phyloP scores from a whole-genome alignment of 2,113 vertebrate species.

The Malaclemys terrapin region DNA sequence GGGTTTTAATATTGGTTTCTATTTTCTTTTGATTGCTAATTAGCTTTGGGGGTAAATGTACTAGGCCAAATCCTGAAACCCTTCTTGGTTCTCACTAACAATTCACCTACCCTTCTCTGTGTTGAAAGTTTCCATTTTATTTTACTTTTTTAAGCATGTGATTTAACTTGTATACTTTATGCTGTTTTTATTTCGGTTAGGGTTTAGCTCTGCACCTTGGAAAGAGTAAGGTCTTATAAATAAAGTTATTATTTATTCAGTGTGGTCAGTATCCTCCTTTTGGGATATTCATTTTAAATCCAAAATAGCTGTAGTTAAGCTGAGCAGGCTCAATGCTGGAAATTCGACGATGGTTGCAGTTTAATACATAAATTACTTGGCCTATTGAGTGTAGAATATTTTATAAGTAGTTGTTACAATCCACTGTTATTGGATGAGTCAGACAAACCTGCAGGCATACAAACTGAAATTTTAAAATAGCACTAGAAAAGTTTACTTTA shows the following conservation, averaged over 20 bases:
- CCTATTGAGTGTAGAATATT: background rate
- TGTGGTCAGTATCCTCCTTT: background rate
- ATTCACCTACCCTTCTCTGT: background rate
- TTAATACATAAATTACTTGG: background rate
- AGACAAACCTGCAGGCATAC: background rate
- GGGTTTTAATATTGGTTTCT: background rate
- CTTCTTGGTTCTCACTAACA: background rate
- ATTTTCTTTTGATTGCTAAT: background rate
- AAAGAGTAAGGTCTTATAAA: background rate
- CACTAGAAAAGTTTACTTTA: background rate
- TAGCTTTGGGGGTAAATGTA: background rate
- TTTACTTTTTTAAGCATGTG: background rate
- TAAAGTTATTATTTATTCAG: background rate
- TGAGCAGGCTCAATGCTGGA: background rate
- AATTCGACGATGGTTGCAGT: background rate
- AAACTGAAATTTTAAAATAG: background rate
- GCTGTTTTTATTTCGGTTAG: background rate
- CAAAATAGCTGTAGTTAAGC: background rate
- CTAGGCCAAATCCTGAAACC: background rate
- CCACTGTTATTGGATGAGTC: background rate
- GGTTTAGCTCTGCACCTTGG: background rate
- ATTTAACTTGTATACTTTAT: background rate
- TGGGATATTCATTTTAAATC: background rate
- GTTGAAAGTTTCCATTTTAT: background rate
- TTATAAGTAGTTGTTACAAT: background rate